phyloP scores from a whole-genome alignment of 1,140 invertebrate species.

The Zaprionus capensis region DNA sequence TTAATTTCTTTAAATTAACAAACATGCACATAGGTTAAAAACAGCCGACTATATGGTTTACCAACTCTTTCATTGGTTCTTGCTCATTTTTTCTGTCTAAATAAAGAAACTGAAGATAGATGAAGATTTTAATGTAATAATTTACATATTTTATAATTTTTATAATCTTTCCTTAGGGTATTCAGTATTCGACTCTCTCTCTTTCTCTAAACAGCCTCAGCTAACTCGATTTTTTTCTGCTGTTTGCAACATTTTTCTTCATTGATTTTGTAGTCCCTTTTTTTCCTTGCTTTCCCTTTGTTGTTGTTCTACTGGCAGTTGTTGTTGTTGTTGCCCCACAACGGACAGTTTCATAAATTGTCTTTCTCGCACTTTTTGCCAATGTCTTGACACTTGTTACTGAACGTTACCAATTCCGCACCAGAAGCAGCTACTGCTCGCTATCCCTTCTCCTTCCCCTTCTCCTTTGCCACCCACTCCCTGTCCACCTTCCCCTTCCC shows the following conservation, averaged over 20 bases:
- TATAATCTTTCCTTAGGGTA: not conserved
- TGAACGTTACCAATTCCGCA: slow-evolving; percentile 44
- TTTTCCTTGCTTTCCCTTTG: slow-evolving; percentile 4
- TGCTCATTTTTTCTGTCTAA: no score
- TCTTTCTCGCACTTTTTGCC: slow-evolving; percentile 45
- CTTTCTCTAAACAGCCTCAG: not conserved
- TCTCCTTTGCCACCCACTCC: not conserved
- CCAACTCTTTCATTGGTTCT: no score
- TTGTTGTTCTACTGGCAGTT: slow-evolving; percentile 5
- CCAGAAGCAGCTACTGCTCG: slow-evolving; percentile 19
- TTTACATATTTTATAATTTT: not conserved
- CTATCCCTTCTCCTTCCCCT: not conserved
- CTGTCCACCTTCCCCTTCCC: not conserved
- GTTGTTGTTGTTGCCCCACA: slow-evolving; percentile 14
- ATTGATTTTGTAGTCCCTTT: slow-evolving; percentile 63
- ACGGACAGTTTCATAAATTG: slow-evolving; percentile 73
- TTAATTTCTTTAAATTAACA: no score
- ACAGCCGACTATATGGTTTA: no score
- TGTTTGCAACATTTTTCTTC: slow-evolving; percentile 70
- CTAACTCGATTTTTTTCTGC: slow-evolving; percentile 27
- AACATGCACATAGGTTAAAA: no score
- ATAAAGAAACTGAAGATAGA: no score
- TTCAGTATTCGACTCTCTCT: slow-evolving; percentile 1
- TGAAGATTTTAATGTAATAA: no score
- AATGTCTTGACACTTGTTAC: slow-evolving; percentile 72